Base-by-base conservation (phyloP, 2,797 vertebrate genomes). In the Sebastes umbrosus region DNA sequence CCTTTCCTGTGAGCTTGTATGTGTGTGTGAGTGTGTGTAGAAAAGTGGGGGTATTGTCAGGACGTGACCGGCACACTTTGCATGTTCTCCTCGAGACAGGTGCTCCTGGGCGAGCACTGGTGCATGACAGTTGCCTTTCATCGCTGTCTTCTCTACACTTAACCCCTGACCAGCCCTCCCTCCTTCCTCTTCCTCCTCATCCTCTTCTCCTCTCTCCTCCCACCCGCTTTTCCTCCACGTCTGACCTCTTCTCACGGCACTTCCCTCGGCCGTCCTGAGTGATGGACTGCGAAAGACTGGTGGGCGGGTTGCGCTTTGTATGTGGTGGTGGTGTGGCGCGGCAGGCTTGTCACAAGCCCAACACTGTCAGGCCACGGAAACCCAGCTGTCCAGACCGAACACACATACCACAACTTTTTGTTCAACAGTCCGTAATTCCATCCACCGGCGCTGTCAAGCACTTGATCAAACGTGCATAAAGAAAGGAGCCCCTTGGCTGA, bases 101-200 rank as follows among this genome's bases (percentile, higher is more conserved):
- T 95, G 95, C 96, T 96, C 95, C 96, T 94, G 95, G 96, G 94
- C 92, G 95, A 91, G 96, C 98, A 97, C 93, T 93, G 96, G 97
- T 97, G 97, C 97, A 96, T 99, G 98, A 98, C 97, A 97, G 97
- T 97, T 97, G 97, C 98, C 97, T 97, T 97, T 98, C 97, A 97
- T 96, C 67, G 96, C 97, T 96, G 97, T 98, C 97, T 97, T 96
- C 96, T 97, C 90, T 94, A 90, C 96, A 95, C 96, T 98, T 98
- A 97, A 98, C 97, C 97, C 97, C 95, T 98, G 97, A 97, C 97
- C 97, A 86, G 94, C 86, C 92, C 95, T 86, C 90, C 90, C 88
- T 88, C 80, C 73, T 76, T 91, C 71, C 67, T 85, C 34, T 57
- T 77, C 72, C 79, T 87, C 85, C 43, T 87, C 86, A 67, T 88